Base-by-base conservation (phyloP, 2,888 invertebrate species). In the Oegoconia quadripuncta region DNA sequence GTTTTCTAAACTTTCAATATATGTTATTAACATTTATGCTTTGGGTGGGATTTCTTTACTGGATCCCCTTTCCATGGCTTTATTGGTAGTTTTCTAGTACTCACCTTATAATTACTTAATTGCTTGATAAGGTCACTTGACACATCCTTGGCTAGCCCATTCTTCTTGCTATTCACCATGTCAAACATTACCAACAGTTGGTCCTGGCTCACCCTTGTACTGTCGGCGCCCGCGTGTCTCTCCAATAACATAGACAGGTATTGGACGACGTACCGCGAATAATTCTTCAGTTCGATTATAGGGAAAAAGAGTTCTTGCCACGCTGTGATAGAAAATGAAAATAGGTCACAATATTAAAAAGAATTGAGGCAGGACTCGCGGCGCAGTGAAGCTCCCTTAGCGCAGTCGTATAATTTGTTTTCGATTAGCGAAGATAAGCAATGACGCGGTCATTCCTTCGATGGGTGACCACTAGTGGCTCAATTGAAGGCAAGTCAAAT, bases 281-380 rank as follows among this genome's bases (percentile, higher is more conserved):
- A 94, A 61, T 89, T 91, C 64, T 92, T 93, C 68, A 93, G 74
- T 50, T 93, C 93, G 29, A 94, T 78, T 60, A 93, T 76, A 0
- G 94, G 93, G 25, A 92, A 75, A 90, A 94, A 93, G 1, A 93
- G 75, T 45, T 94, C 93, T 73, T 92, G 91, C 92, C 94, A 95
- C 9, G 91, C 92, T 91, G 67, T 34, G 81, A 89, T 37, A 30
- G 44, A 46, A 39, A 34, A 13, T 22, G 32, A 25, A 4, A 25
- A 15, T 26, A 11, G 7, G 23, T 23, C 3, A n/a, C n/a, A 9
- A 23, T 9, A 8, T 23, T 6, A 8, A 23, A n/a, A 23, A 6
- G 23, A 23, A 23, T n/a, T n/a, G n/a, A n/a, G n/a, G n/a, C n/a
- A n/a, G n/a, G n/a, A n/a, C n/a, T n/a, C n/a, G n/a, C n/a, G n/a